Percentiles rank a stretch among this genome's conserved stretches.
These are phyloP conservation scores for Xanthostigma xanthostigma DNA, from an alignment of 2,888 invertebrate species.

Conservation along the genomic window DNA sequence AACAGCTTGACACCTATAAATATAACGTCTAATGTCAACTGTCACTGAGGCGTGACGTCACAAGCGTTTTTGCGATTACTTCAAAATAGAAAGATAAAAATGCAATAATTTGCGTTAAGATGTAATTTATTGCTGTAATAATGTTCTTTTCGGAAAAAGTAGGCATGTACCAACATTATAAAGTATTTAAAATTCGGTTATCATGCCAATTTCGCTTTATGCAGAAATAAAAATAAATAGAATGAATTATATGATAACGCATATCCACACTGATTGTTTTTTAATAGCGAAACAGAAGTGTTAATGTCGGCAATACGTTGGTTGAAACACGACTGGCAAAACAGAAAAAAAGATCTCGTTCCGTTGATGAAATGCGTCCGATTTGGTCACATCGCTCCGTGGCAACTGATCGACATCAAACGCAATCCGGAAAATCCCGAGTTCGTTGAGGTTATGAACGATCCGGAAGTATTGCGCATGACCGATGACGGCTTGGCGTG, in stretches of 20 bases:
- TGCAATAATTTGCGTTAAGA: too few species aligned
- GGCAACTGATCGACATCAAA: conserved; percentile 66
- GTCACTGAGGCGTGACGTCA: too few species aligned
- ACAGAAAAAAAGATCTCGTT: conserved; percentile 37
- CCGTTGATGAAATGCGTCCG: conserved; percentile 56
- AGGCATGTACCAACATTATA: too few species aligned
- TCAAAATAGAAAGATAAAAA: too few species aligned
- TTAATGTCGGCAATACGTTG: conserved; percentile 69
- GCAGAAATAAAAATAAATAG: too few species aligned
- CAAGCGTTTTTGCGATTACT: too few species aligned
- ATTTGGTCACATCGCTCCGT: conserved; percentile 64
- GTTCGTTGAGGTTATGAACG: conserved; percentile 50
- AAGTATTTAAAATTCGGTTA: too few species aligned
- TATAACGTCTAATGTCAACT: too few species aligned
- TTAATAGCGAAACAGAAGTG: conserved; percentile 51
- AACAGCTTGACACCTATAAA: too few species aligned
- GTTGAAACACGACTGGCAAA: conserved; percentile 56
- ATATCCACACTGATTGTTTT: background rate
- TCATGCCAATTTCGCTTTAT: too few species aligned
- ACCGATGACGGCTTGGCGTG: conserved; percentile 69
- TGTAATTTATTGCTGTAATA: too few species aligned
- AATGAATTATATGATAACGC: background rate
- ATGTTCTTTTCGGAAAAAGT: too few species aligned
- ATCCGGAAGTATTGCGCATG: conserved; percentile 56
- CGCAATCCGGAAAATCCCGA: conserved; percentile 58